phyloP scores from a whole-genome alignment of 1,140 invertebrate genomes.

The Bombus pascuorum region DNA sequence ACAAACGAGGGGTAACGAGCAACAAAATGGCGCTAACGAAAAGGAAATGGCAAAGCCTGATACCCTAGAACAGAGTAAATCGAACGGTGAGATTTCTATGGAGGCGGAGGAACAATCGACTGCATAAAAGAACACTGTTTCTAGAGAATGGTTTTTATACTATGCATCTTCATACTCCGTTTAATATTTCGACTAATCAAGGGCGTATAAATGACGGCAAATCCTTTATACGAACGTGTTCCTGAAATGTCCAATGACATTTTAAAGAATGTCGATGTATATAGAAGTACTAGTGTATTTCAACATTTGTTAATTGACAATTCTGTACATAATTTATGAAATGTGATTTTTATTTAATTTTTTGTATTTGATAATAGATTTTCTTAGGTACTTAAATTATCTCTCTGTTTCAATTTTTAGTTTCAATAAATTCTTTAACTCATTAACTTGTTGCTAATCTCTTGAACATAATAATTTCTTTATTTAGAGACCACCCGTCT shows the following conservation, averaged over 20 bases:
- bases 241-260: slow-evolving; percentile 15
- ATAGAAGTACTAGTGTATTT: neutral
- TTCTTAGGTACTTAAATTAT: too few relatives aligned
- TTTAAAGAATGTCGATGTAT: neutral
- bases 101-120: slow-evolving; percentile 25
- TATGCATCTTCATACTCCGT: slow-evolving; percentile 21
- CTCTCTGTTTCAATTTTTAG: too few relatives aligned
- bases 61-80: slow-evolving; percentile 42
- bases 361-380: neutral
- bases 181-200: slow-evolving; percentile 29
- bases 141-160: slow-evolving; percentile 48
- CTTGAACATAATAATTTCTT: neutral
- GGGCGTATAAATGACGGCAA: slow-evolving; percentile 1
- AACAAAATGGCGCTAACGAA: slow-evolving; percentile 26
- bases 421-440: neutral
- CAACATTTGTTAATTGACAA: neutral
- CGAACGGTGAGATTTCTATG: slow-evolving; percentile 45
- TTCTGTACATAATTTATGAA: neutral
- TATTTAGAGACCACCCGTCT: neutral
- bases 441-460: neutral
- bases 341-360: neutral
- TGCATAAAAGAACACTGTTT: slow-evolving; percentile 41
- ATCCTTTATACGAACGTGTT: slow-evolving; percentile 37
- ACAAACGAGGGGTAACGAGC: neutral
- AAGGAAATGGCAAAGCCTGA: slow-evolving; percentile 19